Evolutionary conservation across 2,888 invertebrate genomes (phyloP), one percentile per base, ranked within the genome.

Genomic region (Drosophila yooni): DNA sequence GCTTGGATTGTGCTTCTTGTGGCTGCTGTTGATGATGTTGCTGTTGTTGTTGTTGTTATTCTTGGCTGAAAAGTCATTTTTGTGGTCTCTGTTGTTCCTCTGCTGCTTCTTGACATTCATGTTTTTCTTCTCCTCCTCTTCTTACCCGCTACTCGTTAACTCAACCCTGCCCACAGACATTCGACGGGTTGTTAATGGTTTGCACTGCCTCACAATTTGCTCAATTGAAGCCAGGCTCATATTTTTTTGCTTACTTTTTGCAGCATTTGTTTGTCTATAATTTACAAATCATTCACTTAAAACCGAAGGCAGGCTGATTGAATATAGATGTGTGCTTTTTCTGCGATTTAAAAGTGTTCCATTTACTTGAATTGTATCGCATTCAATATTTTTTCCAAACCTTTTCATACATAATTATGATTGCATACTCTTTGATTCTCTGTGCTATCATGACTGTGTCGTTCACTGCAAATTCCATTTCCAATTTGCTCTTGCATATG

Each of bases 31-130:
- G 54, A 15, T 43, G 43, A 3, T 50, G 29, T 57, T 56, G 31
- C 46, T 27, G 50, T 27, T 59, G 61, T 50, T 21, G 21, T 59
- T 68, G 62, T 57, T 73, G 60, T 48, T 85, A 65, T 70, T 74
- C 70, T 81, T 75, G 69, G 68, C 70, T 79, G 59, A 46, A 82
- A 84, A 84, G 88, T 83, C 82, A 81, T 74, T 88, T 74, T 73
- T 79, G 79, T 76, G 88, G 88, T 76, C 84, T 87, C 88, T 81
- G 76, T 89, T 81, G 70, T 76, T 76, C 48, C 60, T 76, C 51
- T 31, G 63, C 63, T 64, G 70, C 67, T 82, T 85, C 81, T 71
- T 36, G 13, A 8, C 43, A 51, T 60, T 56, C 46, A 27, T 48
- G 36, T 53, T 54, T 36, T 38, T 34, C 15, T 40, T 43, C 18